Evolutionary conservation across 2,888 invertebrate genomes (phyloP).

Genomic region (Boloria selene): DNA sequence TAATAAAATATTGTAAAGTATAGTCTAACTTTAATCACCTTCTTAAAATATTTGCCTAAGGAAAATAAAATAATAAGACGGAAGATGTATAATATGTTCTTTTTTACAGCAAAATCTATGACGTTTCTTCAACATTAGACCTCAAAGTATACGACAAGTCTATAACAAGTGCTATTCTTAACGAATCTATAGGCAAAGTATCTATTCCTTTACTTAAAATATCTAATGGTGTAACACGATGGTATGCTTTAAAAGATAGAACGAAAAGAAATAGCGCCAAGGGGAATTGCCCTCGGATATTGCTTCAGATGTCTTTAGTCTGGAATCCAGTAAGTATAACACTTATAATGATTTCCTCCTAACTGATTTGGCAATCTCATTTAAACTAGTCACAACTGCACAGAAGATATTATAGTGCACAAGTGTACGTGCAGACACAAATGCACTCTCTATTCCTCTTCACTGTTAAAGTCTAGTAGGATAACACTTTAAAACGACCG

Average conservation of each 20-base stretch:
- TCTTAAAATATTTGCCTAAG: too few relatives aligned
- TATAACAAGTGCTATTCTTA: constrained; percentile 49
- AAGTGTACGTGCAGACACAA: too few relatives aligned
- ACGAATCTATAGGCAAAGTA: constrained; percentile 61
- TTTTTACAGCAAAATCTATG: constrained; percentile 65
- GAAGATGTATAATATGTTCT: too few relatives aligned
- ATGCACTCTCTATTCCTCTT: too few relatives aligned
- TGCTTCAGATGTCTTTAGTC: constrained; percentile 62
- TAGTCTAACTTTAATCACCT: too few relatives aligned
- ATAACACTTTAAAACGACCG: too few relatives aligned
- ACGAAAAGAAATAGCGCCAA: constrained; percentile 58
- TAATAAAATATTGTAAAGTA: too few relatives aligned
- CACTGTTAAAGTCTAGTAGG: too few relatives aligned
- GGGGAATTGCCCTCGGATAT: constrained; percentile 69
- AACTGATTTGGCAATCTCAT: too few relatives aligned
- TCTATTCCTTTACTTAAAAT: constrained; percentile 68
- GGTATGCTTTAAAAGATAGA: constrained; percentile 70
- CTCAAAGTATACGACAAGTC: constrained; percentile 65
- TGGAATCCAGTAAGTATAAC: constrained; percentile 69
- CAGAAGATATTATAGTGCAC: too few relatives aligned
- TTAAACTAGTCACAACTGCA: too few relatives aligned
- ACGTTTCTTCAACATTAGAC: constrained; percentile 67
- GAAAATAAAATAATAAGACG: too few relatives aligned
- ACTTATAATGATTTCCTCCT: background rate
- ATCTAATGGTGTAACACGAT: constrained; percentile 56